A percentile compares a stretch with the other conserved stretches of the same genome.
These are phyloP conservation scores for Fukomys damarensis DNA, from an alignment of 2,113 vertebrate genomes.

Conservation along the genomic window DNA sequence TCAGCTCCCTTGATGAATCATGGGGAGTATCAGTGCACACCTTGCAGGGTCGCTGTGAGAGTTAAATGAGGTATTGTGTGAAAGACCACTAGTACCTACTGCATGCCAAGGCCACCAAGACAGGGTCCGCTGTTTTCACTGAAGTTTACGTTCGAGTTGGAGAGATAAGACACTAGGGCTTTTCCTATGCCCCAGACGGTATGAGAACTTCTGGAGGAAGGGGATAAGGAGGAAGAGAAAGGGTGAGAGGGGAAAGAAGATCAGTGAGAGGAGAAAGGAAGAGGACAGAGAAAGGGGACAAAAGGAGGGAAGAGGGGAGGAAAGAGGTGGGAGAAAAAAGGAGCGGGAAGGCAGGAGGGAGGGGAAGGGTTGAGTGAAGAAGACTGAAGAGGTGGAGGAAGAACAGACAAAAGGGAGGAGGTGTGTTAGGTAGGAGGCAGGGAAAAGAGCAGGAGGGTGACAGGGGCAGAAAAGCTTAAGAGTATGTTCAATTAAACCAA, in stretches of 20 bases:
- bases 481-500: not conserved
- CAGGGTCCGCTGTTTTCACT: not conserved
- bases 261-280: rapidly evolving
- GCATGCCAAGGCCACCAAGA: not conserved
- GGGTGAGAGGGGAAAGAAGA: not conserved
- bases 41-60: not conserved
- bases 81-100: not conserved
- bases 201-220: not conserved
- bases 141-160: not conserved
- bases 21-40: not conserved
- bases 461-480: not conserved
- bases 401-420: not conserved
- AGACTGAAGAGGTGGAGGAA: rapidly evolving
- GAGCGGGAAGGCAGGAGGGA: no score
- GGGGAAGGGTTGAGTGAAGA: not conserved
- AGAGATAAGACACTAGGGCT: not conserved
- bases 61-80: not conserved
- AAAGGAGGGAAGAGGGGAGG: no score
- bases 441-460: not conserved
- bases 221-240: no score
- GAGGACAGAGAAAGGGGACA: not conserved
- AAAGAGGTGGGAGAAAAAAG: rapidly evolving
- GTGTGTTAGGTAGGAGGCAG: not conserved
- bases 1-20: not conserved
- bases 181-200: not conserved